Conservation (phyloP, 2,113 vertebrate genomes). For the Actenoides hombroni region DNA sequence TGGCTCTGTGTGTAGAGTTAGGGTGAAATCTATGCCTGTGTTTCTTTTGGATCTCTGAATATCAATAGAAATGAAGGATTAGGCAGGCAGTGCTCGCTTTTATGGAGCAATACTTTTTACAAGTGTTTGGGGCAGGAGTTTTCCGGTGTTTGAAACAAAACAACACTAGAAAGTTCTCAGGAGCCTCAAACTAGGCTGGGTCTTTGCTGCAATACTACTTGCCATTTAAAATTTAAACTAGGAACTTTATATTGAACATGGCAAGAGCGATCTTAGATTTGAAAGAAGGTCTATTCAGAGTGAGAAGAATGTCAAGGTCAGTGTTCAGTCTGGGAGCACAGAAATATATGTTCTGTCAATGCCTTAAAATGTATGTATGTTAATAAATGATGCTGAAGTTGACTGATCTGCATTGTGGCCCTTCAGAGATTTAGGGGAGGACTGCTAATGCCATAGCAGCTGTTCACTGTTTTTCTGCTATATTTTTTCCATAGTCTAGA, state of each 20-base stretch:
- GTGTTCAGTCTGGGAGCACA: background rate
- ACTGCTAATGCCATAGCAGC: background rate
- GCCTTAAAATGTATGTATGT: background rate
- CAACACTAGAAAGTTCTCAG: background rate
- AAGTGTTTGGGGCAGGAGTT: background rate
- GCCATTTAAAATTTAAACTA: background rate
- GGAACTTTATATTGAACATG: background rate
- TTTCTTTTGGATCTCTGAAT: background rate
- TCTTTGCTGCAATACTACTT: background rate
- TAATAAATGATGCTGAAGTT: background rate
- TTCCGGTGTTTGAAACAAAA: background rate
- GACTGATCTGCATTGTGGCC: background rate
- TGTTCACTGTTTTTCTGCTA: background rate
- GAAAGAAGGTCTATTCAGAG: background rate
- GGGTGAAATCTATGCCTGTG: background rate
- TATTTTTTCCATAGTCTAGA: background rate
- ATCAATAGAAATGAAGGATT: slow-evolving; percentile 7
- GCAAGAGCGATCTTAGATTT: background rate
- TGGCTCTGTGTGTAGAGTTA: background rate
- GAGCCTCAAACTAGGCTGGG: background rate
- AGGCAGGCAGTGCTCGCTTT: background rate
- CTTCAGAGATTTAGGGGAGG: background rate
- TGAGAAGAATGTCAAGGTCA: background rate
- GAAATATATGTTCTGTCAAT: background rate
- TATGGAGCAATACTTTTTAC: background rate